phyloP scores from a whole-genome alignment of 2,113 vertebrate species.

The Cyanistes caeruleus region DNA sequence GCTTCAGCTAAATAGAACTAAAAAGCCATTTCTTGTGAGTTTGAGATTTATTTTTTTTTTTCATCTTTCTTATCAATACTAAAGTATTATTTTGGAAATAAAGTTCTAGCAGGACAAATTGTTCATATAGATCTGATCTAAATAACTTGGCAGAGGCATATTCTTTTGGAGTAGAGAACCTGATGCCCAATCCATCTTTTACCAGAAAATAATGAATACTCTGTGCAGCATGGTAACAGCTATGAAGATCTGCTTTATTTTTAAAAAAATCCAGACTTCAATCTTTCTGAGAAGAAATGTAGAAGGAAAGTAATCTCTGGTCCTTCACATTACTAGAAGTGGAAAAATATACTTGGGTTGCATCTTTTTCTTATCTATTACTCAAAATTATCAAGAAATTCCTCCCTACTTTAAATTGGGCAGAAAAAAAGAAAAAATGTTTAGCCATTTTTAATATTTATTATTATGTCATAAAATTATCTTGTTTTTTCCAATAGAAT shows the following conservation, averaged over 20 bases:
- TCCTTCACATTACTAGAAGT: not conserved
- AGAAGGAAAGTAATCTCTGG: not conserved
- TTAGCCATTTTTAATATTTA: not conserved
- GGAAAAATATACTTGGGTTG: not conserved
- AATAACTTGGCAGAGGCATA: not conserved
- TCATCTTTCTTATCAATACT: fast-evolving
- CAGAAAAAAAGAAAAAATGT: not conserved
- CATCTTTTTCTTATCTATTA: not conserved
- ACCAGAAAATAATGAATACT: not conserved
- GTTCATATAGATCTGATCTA: not conserved
- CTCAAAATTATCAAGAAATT: not conserved
- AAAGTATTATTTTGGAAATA: not conserved
- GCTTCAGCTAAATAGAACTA: not conserved
- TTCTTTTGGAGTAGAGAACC: not conserved
- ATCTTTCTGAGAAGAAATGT: not conserved
- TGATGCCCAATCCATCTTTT: not conserved
- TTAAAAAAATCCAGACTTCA: not conserved
- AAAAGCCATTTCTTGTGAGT: not conserved
- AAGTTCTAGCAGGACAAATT: not conserved
- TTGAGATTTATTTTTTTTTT: not conserved
- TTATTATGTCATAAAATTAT: not conserved
- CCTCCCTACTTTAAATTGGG: not conserved
- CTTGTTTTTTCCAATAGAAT: not conserved
- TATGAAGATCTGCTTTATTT: not conserved
- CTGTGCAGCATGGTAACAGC: not conserved